These are phyloP conservation scores for Noctua janthe DNA, from an alignment of 2,888 invertebrate genomes.

Conservation along the genomic window DNA sequence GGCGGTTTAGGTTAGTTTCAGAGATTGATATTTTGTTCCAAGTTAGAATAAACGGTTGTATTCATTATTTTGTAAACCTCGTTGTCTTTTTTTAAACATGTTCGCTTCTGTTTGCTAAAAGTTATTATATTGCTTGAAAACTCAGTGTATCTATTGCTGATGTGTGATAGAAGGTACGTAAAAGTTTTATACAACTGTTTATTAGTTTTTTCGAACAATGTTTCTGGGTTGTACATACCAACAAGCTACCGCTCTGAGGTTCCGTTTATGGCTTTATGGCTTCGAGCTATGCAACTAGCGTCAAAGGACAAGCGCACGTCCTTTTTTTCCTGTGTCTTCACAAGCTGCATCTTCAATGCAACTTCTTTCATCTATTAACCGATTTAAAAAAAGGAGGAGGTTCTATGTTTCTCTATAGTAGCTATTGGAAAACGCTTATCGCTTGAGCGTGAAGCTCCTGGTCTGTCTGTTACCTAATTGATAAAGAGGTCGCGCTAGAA, in stretches of 20 bases:
- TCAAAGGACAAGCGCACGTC: neutral
- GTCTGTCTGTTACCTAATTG: neutral
- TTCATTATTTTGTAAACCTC: no score
- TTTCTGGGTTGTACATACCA: neutral
- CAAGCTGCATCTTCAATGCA: no score
- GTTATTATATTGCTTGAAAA: constrained; percentile 7
- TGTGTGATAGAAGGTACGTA: neutral
- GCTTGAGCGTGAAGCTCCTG: neutral
- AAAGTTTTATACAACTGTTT: neutral
- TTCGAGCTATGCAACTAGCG: neutral
- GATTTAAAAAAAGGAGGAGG: no score
- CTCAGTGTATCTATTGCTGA: neutral
- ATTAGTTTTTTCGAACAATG: neutral
- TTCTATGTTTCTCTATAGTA: no score
- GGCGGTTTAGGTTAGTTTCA: no score
- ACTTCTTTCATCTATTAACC: no score
- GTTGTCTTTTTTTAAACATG: no score
- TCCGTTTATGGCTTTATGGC: neutral
- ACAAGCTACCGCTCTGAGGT: neutral
- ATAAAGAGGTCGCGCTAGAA: neutral
- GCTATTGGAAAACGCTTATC: no score
- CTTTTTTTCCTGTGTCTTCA: neutral
- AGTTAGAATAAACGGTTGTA: no score
- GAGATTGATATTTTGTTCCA: no score
- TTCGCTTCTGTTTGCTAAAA: no score